Conservation (phyloP, 1,140 invertebrate species). For the Drosophila kurseongensis region DNA sequence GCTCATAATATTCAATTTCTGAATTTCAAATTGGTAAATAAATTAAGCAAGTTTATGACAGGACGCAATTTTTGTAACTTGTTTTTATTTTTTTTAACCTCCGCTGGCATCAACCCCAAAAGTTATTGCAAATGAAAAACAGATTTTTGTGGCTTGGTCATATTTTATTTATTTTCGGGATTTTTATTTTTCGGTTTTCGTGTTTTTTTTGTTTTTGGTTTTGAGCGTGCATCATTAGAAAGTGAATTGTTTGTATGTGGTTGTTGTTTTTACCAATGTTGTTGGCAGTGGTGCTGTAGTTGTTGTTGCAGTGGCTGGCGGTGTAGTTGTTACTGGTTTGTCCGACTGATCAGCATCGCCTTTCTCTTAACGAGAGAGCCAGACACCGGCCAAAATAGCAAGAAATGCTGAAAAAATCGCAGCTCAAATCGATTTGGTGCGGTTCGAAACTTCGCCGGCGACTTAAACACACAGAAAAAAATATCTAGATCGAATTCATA, state of each 20-base stretch:
- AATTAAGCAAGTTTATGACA: slow-evolving; percentile 44
- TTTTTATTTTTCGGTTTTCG: slow-evolving; percentile 12
- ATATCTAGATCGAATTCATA: no score
- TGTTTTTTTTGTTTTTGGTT: slow-evolving; percentile 9
- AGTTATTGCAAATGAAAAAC: slow-evolving; percentile 49
- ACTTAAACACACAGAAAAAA: not conserved
- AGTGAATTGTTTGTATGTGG: slow-evolving; percentile 44
- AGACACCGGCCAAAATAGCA: slow-evolving; percentile 19
- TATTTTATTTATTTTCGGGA: slow-evolving; percentile 34
- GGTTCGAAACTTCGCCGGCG: slow-evolving; percentile 19
- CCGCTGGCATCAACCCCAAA: slow-evolving; percentile 36
- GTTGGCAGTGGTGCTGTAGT: not conserved
- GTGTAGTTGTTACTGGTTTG: slow-evolving; percentile 27
- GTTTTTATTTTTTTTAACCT: slow-evolving; percentile 5
- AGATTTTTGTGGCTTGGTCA: slow-evolving; percentile 28
- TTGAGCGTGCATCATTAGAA: slow-evolving; percentile 47
- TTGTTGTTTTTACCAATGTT: not conserved
- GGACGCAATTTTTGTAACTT: slow-evolving; percentile 21
- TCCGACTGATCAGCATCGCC: slow-evolving; percentile 39
- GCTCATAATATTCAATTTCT: slow-evolving; percentile 49
- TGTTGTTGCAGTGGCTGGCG: slow-evolving; percentile 5
- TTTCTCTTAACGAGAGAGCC: slow-evolving; percentile 52
- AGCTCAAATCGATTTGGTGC: slow-evolving; percentile 54
- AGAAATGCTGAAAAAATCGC: slow-evolving; percentile 34
- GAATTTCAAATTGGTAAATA: slow-evolving; percentile 42